These are phyloP conservation scores for Octonoba sinensis DNA, from an alignment of 2,888 invertebrate genomes.

Conservation along the genomic window DNA sequence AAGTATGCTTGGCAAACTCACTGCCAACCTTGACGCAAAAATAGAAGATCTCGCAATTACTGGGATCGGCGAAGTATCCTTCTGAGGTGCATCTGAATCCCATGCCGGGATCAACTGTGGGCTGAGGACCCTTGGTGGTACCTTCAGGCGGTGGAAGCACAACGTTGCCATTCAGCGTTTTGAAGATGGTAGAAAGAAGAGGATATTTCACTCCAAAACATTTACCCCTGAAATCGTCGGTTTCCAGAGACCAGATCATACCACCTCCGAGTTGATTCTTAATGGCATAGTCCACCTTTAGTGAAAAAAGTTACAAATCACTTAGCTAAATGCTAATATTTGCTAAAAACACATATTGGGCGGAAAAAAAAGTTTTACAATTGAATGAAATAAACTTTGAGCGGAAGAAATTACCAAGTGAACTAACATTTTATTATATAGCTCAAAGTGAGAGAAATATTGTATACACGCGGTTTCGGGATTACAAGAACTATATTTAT, in stretches of 20 bases:
- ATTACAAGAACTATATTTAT: too few relatives aligned
- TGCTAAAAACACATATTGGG: too few relatives aligned
- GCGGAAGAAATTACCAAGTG: too few relatives aligned
- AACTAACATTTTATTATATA: too few relatives aligned
- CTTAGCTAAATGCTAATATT: too few relatives aligned
- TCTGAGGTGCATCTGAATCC: constrained; percentile 36
- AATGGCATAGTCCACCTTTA: constrained; percentile 87
- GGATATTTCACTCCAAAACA: constrained; percentile 88
- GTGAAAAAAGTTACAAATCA: not conserved
- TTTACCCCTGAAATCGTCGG: constrained; percentile 91
- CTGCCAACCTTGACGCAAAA: constrained; percentile 52
- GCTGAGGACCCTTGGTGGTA: constrained; percentile 3
- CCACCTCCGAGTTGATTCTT: constrained; percentile 88
- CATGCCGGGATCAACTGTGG: constrained; percentile 15
- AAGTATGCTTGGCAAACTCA: constrained; percentile 62
- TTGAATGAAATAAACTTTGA: too few relatives aligned
- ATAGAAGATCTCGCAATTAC: constrained; percentile 66
- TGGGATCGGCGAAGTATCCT: constrained; percentile 59
- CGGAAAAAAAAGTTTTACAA: too few relatives aligned
- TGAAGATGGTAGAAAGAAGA: constrained; percentile 70
- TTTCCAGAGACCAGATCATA: constrained; percentile 95
- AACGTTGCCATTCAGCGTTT: constrained; percentile 40
- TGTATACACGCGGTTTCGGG: too few relatives aligned
- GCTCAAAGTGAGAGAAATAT: too few relatives aligned
- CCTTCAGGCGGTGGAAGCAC: constrained; percentile 1